Percentiles rank a stretch among this genome's conserved stretches.
These are phyloP conservation scores for Metalampra italica DNA, from an alignment of 2,888 invertebrate species.

Conservation along the genomic window DNA sequence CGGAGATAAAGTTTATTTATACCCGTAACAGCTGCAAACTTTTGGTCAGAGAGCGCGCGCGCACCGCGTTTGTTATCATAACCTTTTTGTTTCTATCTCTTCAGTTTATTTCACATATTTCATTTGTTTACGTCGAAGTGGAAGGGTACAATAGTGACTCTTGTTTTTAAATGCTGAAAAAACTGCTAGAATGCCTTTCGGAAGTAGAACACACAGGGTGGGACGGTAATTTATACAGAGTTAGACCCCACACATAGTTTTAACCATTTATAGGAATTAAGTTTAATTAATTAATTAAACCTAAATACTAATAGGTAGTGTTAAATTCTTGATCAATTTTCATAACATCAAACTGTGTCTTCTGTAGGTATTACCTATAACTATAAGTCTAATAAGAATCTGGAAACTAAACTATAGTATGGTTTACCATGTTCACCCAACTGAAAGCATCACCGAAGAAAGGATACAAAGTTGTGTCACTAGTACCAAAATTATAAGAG, in stretches of 20 bases:
- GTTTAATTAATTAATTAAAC: too few species aligned
- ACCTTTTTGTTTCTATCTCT: constrained; percentile 62
- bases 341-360: too few species aligned
- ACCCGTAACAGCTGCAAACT: constrained; percentile 75
- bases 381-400: too few species aligned
- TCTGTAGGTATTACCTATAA: too few species aligned
- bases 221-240: neutral
- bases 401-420: too few species aligned
- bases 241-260: neutral
- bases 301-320: too few species aligned
- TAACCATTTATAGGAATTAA: too few species aligned
- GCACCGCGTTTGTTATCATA: constrained; percentile 57
- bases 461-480: too few species aligned
- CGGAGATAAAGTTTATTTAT: constrained; percentile 76
- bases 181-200: neutral
- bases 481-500: too few species aligned
- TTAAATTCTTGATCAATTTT: too few species aligned
- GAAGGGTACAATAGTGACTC: constrained; percentile 38
- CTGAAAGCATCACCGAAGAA: too few species aligned
- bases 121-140: constrained; percentile 44
- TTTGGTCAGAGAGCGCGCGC: constrained; percentile 74
- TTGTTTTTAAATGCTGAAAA: constrained; percentile 5
- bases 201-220: constrained; percentile 46
- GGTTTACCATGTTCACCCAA: too few species aligned
- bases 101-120: constrained; percentile 28